Conservation (phyloP, 2,888 invertebrate genomes). For the Microdon myrmicae region DNA sequence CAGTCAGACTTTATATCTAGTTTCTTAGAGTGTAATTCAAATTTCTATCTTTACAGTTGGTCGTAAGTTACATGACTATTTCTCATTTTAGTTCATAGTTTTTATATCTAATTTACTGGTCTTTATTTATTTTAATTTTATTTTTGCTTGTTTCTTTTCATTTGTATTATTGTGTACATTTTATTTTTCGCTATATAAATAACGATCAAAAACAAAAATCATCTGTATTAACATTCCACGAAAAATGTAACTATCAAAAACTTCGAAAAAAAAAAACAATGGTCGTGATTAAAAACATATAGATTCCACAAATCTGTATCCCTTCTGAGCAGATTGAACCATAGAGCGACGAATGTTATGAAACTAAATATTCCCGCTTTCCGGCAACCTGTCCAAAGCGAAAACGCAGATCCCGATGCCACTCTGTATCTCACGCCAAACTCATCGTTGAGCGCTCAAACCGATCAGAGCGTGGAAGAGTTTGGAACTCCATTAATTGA, state of each 20-base stretch:
- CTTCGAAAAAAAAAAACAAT: slow-evolving; percentile 8
- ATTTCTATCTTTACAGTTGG: no score
- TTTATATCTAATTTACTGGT: no score
- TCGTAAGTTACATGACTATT: no score
- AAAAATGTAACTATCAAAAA: slow-evolving; percentile 39
- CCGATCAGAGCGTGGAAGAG: slow-evolving; percentile 60
- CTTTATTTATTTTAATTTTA: no score
- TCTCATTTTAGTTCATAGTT: no score
- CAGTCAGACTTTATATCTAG: no score
- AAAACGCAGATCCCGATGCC: slow-evolving; percentile 53
- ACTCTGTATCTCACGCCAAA: slow-evolving; percentile 64
- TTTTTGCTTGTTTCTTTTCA: not conserved
- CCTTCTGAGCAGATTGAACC: slow-evolving; percentile 67
- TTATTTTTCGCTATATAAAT: slow-evolving; percentile 36
- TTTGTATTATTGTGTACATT: slow-evolving; percentile 20
- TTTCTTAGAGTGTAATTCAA: no score
- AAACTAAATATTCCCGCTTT: slow-evolving; percentile 64
- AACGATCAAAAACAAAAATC: slow-evolving; percentile 27
- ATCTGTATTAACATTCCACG: slow-evolving; percentile 42
- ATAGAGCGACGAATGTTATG: slow-evolving; percentile 64
- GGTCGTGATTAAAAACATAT: slow-evolving; percentile 24
- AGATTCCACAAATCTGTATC: slow-evolving; percentile 68
- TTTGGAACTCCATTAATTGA: slow-evolving; percentile 64
- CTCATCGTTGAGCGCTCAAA: slow-evolving; percentile 57
- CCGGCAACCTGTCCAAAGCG: slow-evolving; percentile 53